phyloP scores from a whole-genome alignment of 2,113 vertebrate genomes.

The Parus major region DNA sequence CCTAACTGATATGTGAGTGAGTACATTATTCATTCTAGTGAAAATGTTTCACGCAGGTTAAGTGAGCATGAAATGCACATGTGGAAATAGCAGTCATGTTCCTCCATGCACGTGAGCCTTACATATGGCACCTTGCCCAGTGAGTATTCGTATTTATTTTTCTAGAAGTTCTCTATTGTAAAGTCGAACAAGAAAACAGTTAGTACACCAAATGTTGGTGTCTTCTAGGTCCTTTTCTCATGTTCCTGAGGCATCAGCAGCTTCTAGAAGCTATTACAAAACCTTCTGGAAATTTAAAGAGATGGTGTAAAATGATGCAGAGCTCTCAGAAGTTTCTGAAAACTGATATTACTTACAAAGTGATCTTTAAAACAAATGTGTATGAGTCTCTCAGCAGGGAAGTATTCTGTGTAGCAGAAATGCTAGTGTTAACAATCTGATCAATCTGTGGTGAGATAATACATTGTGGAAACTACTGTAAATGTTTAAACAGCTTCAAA shows the following conservation, averaged over 20 bases:
- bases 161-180: not conserved
- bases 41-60: not conserved
- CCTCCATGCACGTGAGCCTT: rapidly evolving
- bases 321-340: not conserved
- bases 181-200: not conserved
- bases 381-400: not conserved
- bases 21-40: not conserved
- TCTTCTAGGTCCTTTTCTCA: not conserved
- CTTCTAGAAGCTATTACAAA: not conserved
- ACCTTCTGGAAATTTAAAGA: not conserved
- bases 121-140: not conserved
- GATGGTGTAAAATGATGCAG: not conserved
- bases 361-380: not conserved
- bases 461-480: not conserved
- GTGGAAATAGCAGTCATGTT: not conserved
- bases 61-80: not conserved
- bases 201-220: not conserved
- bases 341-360: not conserved
- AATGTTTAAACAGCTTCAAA: not conserved
- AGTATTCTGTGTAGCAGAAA: not conserved
- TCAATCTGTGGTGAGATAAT: not conserved
- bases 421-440: not conserved
- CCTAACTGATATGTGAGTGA: not conserved
- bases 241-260: rapidly evolving
- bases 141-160: not conserved